Base-by-base conservation (phyloP, 2,797 vertebrate genomes). In the Xyrichtys novacula region DNA sequence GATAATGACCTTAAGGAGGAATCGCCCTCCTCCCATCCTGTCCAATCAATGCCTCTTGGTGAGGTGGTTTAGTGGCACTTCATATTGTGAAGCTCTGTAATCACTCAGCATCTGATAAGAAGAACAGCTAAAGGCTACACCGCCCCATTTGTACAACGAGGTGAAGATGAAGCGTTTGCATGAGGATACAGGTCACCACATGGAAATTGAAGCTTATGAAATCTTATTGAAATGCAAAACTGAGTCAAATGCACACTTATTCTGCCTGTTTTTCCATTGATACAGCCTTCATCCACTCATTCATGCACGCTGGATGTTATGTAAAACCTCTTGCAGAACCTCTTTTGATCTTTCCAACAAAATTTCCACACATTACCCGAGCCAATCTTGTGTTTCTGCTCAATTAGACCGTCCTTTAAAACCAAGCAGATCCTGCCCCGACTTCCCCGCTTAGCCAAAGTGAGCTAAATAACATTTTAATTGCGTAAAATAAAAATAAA, bases 1-100 rank as follows among this genome's bases (percentile, higher is more conserved):
- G 88, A 88, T 91, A 87, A 89, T 84, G 84, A 87, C 85, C 88
- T 80, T 60, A 84, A 89, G 80, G 64, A 83, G 85, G 81, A 77
- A 55, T 74, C 59, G 17, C 71, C 78, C 72, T 71, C 73, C 76
- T 74, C 75, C 65, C 70, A 57, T 84, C 71, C 56, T 69, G 75
- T 78, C 81, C 79, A 88, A 88, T 92, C 91, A 85, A 89, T 89
- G 86, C 78, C 71, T 77, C 81, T 85, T 60, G 59, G 40, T 73
- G 83, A 57, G 2, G 67, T 48, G 84, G 65, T 84, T 85, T 83
- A 86, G 85, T 79, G 74, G 61, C 83, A 84, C 86, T 89, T 89
- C 85, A 87, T 83, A 86, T 79, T 76, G 72, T 72, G 62, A 76
- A 75, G 65, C 85, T 70, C 73, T 58, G 78, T 78, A 85, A 81